Evolutionary conservation across 2,113 vertebrate genomes (phyloP).

Genomic region (Tringa solitaria): DNA sequence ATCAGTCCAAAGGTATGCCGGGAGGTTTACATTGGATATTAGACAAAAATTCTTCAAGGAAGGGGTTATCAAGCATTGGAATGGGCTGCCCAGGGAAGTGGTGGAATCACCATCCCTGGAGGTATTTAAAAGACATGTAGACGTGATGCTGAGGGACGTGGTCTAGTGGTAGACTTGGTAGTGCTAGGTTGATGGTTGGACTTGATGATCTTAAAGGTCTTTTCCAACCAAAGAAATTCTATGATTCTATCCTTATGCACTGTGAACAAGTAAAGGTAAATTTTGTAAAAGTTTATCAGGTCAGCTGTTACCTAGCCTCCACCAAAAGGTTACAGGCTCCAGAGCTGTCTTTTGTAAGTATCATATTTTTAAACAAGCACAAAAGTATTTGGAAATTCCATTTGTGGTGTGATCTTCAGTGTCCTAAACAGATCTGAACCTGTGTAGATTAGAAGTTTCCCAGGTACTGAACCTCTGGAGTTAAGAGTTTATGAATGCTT

Average conservation of each 20-base stretch:
- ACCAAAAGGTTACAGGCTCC: not conserved
- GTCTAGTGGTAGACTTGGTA: not conserved
- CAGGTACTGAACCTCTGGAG: not conserved
- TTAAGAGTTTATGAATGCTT: not conserved
- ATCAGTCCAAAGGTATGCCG: not conserved
- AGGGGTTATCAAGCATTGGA: not conserved
- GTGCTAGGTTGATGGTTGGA: not conserved
- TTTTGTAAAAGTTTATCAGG: not conserved
- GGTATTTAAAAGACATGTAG: not conserved
- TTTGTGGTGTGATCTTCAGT: not conserved
- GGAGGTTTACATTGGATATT: not conserved
- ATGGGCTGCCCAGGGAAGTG: not conserved
- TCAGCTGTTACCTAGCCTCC: not conserved
- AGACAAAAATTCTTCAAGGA: not conserved
- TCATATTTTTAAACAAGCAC: not conserved
- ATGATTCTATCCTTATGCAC: not conserved
- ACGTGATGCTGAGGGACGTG: not conserved
- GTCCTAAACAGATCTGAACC: not conserved
- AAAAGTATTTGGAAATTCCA: not conserved
- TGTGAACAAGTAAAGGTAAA: not conserved
- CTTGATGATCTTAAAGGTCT: not conserved
- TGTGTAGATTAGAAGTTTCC: not conserved
- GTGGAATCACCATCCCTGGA: not conserved
- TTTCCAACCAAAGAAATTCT: not conserved
- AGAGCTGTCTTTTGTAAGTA: not conserved